phyloP scores from a whole-genome alignment of 2,888 invertebrate genomes.

The Macrosiphum euphorbiae region DNA sequence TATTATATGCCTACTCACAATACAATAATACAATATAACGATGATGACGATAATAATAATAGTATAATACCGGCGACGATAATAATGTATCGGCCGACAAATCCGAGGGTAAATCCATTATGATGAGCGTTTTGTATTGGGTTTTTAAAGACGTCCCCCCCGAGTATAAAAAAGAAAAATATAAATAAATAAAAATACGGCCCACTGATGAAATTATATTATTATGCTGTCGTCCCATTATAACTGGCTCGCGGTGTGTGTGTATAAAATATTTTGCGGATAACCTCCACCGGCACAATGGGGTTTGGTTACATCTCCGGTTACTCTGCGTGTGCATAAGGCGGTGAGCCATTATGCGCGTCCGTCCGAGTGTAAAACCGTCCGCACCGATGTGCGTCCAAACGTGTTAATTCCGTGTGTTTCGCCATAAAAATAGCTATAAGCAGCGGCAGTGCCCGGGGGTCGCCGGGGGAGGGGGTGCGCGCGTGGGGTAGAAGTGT shows the following conservation, averaged over 20 bases:
- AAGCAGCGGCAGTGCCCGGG: neutral
- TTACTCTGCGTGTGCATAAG: slow-evolving; percentile 37
- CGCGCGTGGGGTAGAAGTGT: neutral
- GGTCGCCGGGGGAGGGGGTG: neutral
- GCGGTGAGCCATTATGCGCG: slow-evolving; percentile 40
- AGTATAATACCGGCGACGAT: slow-evolving; percentile 37
- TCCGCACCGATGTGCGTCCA: slow-evolving; percentile 49
- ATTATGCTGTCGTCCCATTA: slow-evolving; percentile 24
- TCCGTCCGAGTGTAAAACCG: slow-evolving; percentile 58
- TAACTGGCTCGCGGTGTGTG: neutral
- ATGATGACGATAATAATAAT: neutral
- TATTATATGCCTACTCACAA: neutral
- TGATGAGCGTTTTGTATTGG: slow-evolving; percentile 13
- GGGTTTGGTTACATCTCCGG: slow-evolving; percentile 62
- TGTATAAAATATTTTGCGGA: slow-evolving; percentile 62
- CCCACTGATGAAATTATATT: slow-evolving; percentile 44
- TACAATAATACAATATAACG: slow-evolving; percentile 5
- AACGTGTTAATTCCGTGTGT: slow-evolving; percentile 53
- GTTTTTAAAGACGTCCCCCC: slow-evolving; percentile 46
- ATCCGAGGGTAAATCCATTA: slow-evolving; percentile 56
- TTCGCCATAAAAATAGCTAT: slow-evolving; percentile 32
- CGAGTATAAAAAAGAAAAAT: slow-evolving; percentile 30
- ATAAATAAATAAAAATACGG: slow-evolving; percentile 51
- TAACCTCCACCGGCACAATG: slow-evolving; percentile 54
- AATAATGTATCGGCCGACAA: slow-evolving; percentile 32